Evolutionary conservation across 1,140 invertebrate genomes (phyloP).

Genomic region (Hylyphantes graminicola): DNA sequence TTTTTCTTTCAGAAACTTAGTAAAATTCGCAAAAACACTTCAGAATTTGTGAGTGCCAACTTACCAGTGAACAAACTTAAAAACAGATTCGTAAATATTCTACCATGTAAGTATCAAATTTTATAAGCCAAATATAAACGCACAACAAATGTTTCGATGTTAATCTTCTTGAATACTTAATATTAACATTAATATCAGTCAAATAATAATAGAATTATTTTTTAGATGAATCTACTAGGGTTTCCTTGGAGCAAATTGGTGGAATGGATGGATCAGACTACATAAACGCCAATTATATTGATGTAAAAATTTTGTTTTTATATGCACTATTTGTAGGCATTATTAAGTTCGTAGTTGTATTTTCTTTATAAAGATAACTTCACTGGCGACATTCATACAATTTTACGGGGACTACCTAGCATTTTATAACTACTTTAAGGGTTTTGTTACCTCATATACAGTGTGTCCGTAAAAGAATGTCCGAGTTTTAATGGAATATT

Average conservation of each 20-base stretch:
- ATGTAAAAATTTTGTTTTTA: constrained; percentile 72
- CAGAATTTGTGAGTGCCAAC: constrained; percentile 94
- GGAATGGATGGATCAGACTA: constrained; percentile 97
- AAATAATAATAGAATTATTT: background rate
- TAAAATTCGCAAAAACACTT: constrained; percentile 76
- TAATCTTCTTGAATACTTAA: no score
- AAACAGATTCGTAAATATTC: constrained; percentile 95
- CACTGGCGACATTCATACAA: no score
- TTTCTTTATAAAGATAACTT: no score
- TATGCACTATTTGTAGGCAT: background rate
- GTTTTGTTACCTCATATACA: background rate
- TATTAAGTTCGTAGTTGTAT: background rate
- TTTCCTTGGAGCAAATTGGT: constrained; percentile 90
- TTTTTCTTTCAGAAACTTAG: constrained; percentile 76
- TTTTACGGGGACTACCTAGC: background rate
- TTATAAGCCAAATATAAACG: background rate
- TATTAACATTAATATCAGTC: no score
- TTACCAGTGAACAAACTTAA: constrained; percentile 97
- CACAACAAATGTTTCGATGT: no score
- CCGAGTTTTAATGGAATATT: no score
- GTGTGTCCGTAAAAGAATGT: no score
- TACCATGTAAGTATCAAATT: constrained; percentile 79
- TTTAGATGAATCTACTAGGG: constrained; percentile 85
- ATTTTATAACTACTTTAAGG: background rate
- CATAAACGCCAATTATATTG: constrained; percentile 98